Percentiles rank a stretch among this genome's conserved stretches.
phyloP scores from a whole-genome alignment of 2,797 vertebrate species.

The Phalanger gymnotis region DNA sequence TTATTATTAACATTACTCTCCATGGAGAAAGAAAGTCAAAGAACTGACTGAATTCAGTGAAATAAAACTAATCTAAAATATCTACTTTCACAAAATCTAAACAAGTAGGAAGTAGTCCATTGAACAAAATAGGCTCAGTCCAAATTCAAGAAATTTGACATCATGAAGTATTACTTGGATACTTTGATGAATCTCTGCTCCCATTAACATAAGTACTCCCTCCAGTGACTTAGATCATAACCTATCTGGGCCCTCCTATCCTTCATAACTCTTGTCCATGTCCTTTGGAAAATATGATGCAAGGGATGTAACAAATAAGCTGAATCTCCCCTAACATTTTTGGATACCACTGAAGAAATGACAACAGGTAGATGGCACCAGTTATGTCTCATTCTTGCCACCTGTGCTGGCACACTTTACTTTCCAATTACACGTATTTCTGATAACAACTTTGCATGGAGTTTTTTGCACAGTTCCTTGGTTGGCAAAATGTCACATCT shows the following conservation, averaged over 20 bases:
- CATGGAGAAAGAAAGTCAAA: neutral
- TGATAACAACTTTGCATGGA: neutral
- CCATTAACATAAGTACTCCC: neutral
- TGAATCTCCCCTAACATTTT: neutral
- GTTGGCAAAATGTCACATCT: neutral
- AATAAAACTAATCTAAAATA: neutral
- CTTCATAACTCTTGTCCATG: neutral
- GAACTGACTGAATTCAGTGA: neutral
- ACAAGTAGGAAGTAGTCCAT: neutral
- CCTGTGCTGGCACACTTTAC: neutral
- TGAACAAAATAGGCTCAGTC: slow-evolving; percentile 1
- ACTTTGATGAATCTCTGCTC: neutral
- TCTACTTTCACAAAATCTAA: slow-evolving; percentile 14
- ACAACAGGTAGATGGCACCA: neutral
- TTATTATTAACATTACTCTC: slow-evolving; percentile 27
- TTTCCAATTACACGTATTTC: neutral
- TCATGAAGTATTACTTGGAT: neutral
- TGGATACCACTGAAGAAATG: neutral
- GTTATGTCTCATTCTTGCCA: neutral
- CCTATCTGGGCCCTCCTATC: neutral
- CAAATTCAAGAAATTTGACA: neutral
- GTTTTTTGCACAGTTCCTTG: neutral
- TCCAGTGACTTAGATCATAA: neutral
- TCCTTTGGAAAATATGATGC: neutral
- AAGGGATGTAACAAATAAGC: neutral